phyloP scores from a whole-genome alignment of 2,113 vertebrate genomes.

The Diadophis punctatus region DNA sequence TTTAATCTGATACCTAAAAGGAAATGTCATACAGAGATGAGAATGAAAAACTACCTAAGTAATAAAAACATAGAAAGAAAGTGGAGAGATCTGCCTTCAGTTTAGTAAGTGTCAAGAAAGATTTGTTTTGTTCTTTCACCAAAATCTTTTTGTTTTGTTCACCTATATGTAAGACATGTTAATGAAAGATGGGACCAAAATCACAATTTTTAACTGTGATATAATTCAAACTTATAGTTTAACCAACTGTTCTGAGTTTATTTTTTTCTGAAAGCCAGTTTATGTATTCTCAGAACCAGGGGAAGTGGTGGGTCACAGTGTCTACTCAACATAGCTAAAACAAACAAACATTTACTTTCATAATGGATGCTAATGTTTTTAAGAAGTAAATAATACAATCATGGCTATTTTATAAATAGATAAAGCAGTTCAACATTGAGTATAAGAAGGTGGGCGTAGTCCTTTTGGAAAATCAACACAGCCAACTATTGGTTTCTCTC shows the following conservation, averaged over 20 bases:
- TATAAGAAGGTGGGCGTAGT: background rate
- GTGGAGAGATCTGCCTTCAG: background rate
- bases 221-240: background rate
- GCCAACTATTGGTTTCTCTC: background rate
- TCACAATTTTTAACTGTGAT: background rate
- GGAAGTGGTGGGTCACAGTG: accelerated
- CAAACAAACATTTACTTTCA: background rate
- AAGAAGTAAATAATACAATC: background rate
- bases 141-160: background rate
- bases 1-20: background rate
- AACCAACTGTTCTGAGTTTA: background rate
- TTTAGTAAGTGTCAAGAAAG: background rate
- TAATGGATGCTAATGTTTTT: background rate
- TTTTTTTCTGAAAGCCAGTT: conserved; percentile 1
- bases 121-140: background rate
- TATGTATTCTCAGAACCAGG: background rate
- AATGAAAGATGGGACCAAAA: background rate
- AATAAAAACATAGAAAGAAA: background rate
- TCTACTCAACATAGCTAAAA: background rate
- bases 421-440: background rate
- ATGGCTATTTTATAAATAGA: background rate
- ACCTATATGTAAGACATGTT: background rate
- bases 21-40: background rate
- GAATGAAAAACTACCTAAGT: background rate
- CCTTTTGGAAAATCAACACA: conserved; percentile 9